A percentile compares a stretch with the other conserved stretches of the same genome.
phyloP scores from a whole-genome alignment of 2,888 invertebrate genomes.

The Coenonympha glycerion region DNA sequence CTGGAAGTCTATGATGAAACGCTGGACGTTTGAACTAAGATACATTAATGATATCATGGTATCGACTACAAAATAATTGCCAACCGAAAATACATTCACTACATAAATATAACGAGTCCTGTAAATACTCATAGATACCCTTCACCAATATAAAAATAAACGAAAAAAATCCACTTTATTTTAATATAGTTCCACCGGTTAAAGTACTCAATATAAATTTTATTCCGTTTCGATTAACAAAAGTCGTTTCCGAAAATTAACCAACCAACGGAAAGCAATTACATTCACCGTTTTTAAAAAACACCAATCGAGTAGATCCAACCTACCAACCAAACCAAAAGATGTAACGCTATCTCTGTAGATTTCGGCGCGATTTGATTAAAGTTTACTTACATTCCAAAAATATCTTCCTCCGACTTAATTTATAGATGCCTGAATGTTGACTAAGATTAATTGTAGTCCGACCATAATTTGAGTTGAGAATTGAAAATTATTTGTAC shows the following conservation, averaged over 20 bases:
- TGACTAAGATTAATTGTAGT: background rate
- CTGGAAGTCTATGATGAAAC: too few relatives aligned
- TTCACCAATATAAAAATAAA: background rate
- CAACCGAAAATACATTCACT: too few relatives aligned
- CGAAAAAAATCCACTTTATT: constrained; percentile 2
- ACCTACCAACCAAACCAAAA: too few relatives aligned
- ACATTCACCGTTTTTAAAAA: constrained; percentile 11
- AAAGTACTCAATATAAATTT: constrained; percentile 10
- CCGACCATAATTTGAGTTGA: background rate
- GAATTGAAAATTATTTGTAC: background rate
- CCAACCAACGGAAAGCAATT: constrained; percentile 13
- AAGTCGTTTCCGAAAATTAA: constrained; percentile 10
- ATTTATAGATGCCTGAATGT: constrained; percentile 4
- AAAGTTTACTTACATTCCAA: constrained; percentile 6
- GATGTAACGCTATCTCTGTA: too few relatives aligned
- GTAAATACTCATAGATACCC: background rate
- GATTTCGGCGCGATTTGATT: constrained; percentile 5
- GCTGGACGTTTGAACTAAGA: too few relatives aligned
- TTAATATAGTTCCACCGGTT: background rate
- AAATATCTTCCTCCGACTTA: background rate
- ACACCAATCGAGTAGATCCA: background rate
- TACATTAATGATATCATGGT: too few relatives aligned
- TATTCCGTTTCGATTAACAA: constrained; percentile 12
- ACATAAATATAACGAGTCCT: background rate
- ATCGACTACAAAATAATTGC: too few relatives aligned